Base-by-base conservation (phyloP, 1,140 invertebrate species). In the Lucilia cuprina region DNA sequence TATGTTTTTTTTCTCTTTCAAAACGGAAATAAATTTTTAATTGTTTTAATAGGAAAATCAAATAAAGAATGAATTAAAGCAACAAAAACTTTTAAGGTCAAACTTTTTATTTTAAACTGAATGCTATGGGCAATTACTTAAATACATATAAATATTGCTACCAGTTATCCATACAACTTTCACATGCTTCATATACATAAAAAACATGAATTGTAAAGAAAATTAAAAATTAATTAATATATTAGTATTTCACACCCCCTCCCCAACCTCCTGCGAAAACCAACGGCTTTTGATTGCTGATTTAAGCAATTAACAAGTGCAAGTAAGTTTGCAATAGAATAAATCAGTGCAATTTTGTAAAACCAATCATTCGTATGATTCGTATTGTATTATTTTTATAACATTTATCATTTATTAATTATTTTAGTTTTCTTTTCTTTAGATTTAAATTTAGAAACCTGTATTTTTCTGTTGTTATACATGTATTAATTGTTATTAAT, bases 11-110 rank as follows among this genome's bases (percentile, higher is more conserved):
- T 60, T 60, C 7, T 60, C 7, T n/a, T 60, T 17, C 14, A 60
- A n/a, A 60, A 60, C 55, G 55, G 55, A 60, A 60, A 60, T 60
- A 60, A 60, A 60, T 60, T 60, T 60, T 60, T 60, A 60, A 60
- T 60, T 60, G 55, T 60, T 60, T 60, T 60, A 30, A n/a, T n/a
- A 41, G 41, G 41, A 41, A 60, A 60, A n/a, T 14, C 55, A 60
- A 60, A 60, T n/a, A 60, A 60, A 60, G 14, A 7, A 60, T 30
- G 25, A 60, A 60, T 1, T n/a, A 60, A 17, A 41, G 2, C 14
- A 3, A 14, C 14, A 60, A 60, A 60, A 60, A 60, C 55, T n/a
- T 60, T 60, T 60, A 60, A 60, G 55, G 55, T 60, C 55, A 60
- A 60, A 60, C 55, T 60, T 60, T 30, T 60, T 60, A n/a, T 60